Evolutionary conservation across 2,797 vertebrate species (phyloP).

Genomic region (Halcyon leucocephala): DNA sequence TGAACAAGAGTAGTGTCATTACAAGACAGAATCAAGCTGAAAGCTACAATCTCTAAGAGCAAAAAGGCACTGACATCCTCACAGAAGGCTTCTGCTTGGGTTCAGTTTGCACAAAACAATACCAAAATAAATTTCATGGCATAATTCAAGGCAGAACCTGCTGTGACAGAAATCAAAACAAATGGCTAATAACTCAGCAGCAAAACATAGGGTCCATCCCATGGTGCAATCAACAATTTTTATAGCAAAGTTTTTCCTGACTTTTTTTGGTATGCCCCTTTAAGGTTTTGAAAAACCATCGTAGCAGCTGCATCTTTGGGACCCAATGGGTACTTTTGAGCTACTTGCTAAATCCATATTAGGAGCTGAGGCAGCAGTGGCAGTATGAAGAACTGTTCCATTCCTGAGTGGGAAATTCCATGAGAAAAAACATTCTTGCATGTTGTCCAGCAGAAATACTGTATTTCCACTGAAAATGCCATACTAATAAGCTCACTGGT

Average conservation of each 20-base stretch:
- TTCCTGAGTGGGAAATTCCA: constrained; percentile 75
- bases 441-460: constrained; percentile 69
- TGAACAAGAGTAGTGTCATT: neutral
- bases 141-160: neutral
- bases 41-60: constrained; percentile 17
- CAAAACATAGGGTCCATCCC: neutral
- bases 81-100: constrained; percentile 1
- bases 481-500: constrained; percentile 12
- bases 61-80: constrained; percentile 34
- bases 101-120: neutral
- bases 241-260: neutral
- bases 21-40: constrained; percentile 9
- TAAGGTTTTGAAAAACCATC: constrained; percentile 30
- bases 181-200: neutral
- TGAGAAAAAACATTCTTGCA: constrained; percentile 71
- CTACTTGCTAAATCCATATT: constrained; percentile 63
- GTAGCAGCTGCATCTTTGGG: constrained; percentile 1
- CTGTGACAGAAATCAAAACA: constrained; percentile 36
- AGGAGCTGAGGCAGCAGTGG: constrained; percentile 44
- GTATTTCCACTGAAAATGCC: constrained; percentile 64
- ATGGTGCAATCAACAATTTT: neutral
- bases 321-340: constrained; percentile 55
- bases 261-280: neutral
- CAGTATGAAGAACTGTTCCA: constrained; percentile 61
- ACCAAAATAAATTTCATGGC: neutral